Evolutionary conservation across 2,888 invertebrate species (phyloP), one percentile per base, ranked within the genome.

Genomic region (Odontocolon sp.): DNA sequence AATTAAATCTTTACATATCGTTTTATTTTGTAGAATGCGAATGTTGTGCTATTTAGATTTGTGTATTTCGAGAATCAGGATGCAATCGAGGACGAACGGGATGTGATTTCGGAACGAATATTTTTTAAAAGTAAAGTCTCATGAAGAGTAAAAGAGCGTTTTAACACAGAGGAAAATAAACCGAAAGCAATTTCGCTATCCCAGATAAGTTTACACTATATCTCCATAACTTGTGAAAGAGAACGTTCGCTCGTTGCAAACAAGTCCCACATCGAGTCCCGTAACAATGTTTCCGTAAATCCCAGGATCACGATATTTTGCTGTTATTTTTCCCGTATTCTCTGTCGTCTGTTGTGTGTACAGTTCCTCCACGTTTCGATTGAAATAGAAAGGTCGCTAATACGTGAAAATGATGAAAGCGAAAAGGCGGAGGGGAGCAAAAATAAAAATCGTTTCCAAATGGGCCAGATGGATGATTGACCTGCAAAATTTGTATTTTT

Each of bases 221-320:
- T 42, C 54, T 8, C 42, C 8, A 42, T 42, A n/a, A 47, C 23
- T 28, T 21, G 9, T 16, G 26, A 23, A 47, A 56, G 38, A 36
- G 28, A 72, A 64, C 47, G 47, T 50, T 11, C 64, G 16, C 56
- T 8, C 23, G n/a, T 31, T 11, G 40, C 57, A 57, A 57, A 50
- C 57, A 72, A 72, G 57, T 33, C 31, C 47, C 9, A 21, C 40
- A 38, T 40, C n/a, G n/a, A n/a, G n/a, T n/a, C n/a, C n/a, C n/a
- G n/a, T 66, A 42, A 66, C 47, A 38, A 64, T 47, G 40, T 40
- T 59, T 57, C 57, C 64, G 57, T 38, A 40, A 28, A 23, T 47
- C 52, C 18, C 33, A 36, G 28, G 11, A 54, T 42, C 23, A 38
- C 28, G 9, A 18, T 11, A 26, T 33, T 33, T 14, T 9, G 16